Conservation (phyloP, 2,797 vertebrate genomes). For the Sternotherus odoratus region DNA sequence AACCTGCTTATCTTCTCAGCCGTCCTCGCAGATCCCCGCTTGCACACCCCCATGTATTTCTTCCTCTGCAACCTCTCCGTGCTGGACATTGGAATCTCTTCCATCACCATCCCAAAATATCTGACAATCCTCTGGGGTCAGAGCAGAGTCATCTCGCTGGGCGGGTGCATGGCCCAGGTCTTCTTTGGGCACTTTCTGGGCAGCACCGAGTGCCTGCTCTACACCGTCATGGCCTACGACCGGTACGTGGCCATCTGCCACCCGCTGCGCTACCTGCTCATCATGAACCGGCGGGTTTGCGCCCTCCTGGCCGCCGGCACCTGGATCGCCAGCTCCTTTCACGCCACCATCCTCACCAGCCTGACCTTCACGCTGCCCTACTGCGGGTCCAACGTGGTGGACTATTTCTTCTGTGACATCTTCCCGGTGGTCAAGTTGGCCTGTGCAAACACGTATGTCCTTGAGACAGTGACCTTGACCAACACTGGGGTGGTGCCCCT, state of each 20-base stretch:
- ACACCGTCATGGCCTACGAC: not conserved
- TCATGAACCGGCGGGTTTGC: not conserved
- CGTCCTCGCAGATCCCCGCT: not conserved
- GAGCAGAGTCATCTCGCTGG: not conserved
- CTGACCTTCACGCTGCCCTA: not conserved
- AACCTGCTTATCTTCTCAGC: constrained; percentile 21
- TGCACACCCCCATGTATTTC: constrained; percentile 23
- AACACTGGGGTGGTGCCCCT: not conserved
- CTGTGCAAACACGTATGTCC: not conserved
- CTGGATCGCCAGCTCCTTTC: not conserved
- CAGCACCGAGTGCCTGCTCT: constrained; percentile 1
- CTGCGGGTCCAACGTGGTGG: not conserved
- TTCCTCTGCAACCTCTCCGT: constrained; percentile 43
- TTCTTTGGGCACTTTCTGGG: constrained; percentile 27
- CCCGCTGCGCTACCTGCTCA: not conserved
- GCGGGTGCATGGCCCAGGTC: constrained; percentile 1
- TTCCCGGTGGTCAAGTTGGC: not conserved
- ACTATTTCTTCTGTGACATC: constrained; percentile 18
- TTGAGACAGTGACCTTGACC: not conserved
- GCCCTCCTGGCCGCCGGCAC: not conserved
- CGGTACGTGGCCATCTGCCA: not conserved
- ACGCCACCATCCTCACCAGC: not conserved
- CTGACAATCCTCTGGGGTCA: too few species aligned
- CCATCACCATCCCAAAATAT: constrained; percentile 15
- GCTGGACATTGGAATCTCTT: constrained; percentile 37